These are phyloP conservation scores for Altica lythri DNA, from an alignment of 2,888 invertebrate genomes.

Conservation along the genomic window DNA sequence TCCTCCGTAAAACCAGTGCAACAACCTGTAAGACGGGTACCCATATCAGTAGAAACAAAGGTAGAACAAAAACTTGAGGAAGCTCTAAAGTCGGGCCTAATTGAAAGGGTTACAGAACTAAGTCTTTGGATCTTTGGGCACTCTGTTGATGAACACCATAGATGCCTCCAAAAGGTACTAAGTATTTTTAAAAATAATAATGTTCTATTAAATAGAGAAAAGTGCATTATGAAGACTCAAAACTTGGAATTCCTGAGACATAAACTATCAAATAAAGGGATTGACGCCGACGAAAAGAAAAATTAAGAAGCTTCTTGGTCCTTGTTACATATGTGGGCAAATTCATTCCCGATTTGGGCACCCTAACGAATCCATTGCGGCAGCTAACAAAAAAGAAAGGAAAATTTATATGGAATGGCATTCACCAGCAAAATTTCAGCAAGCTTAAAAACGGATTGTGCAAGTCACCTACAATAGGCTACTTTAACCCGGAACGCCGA, in stretches of 20 bases:
- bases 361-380: no score
- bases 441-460: no score
- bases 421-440: no score
- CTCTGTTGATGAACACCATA: conserved; percentile 37
- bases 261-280: conserved; percentile 48
- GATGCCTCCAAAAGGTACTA: conserved; percentile 21
- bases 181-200: conserved; percentile 24
- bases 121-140: conserved; percentile 47
- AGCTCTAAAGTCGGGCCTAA: conserved; percentile 41
- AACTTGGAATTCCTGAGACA: conserved; percentile 28
- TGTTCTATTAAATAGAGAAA: conserved; percentile 30
- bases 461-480: no score
- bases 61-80: conserved; percentile 36
- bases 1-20: conserved; percentile 7
- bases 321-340: conserved; percentile 37
- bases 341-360: conserved; percentile 36
- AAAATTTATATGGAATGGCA: no score
- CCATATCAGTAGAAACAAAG: conserved; percentile 27
- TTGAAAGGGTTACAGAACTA: conserved; percentile 45
- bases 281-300: conserved; percentile 35
- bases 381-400: no score
- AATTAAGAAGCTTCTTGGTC: conserved; percentile 37
- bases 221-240: conserved; percentile 29
- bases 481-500: no score
- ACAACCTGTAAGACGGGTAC: conserved; percentile 20